Evolutionary conservation across 2,113 vertebrate species (phyloP).

Genomic region (Lepus europaeus): DNA sequence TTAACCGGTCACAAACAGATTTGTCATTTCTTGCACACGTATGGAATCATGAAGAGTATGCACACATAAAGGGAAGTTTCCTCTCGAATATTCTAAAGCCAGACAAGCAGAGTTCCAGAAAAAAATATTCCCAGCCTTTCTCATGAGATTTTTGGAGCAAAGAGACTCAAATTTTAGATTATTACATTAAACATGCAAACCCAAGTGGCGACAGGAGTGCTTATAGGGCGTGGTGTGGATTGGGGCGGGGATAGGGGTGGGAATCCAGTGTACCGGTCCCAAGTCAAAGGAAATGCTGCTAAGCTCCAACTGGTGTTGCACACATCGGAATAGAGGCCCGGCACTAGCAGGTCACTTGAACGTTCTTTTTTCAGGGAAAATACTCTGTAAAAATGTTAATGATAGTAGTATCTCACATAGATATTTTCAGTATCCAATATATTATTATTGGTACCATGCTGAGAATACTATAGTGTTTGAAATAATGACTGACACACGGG

Average conservation of each 20-base stretch:
- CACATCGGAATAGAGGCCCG: background rate
- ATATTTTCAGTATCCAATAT: background rate
- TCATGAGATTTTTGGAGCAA: background rate
- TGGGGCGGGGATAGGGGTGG: background rate
- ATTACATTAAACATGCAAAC: background rate
- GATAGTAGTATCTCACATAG: background rate
- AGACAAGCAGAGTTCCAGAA: background rate
- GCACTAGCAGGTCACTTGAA: background rate
- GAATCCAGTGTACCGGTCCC: background rate
- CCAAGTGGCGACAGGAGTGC: background rate
- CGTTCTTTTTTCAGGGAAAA: background rate
- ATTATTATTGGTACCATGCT: background rate
- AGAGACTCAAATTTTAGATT: background rate
- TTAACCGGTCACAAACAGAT: background rate
- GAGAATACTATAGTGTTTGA: background rate
- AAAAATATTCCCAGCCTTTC: background rate
- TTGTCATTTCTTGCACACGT: background rate
- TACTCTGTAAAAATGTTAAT: background rate
- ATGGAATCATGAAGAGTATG: background rate
- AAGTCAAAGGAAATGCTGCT: too few relatives aligned
- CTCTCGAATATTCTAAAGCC: conserved; percentile 9
- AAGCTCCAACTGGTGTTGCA: too few relatives aligned
- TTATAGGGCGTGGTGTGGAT: background rate
- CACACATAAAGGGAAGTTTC: background rate
- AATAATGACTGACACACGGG: background rate